A percentile compares a stretch with the other conserved stretches of the same genome.
Conservation (phyloP, 1,140 invertebrate species). For the Drosophila nikananu region DNA sequence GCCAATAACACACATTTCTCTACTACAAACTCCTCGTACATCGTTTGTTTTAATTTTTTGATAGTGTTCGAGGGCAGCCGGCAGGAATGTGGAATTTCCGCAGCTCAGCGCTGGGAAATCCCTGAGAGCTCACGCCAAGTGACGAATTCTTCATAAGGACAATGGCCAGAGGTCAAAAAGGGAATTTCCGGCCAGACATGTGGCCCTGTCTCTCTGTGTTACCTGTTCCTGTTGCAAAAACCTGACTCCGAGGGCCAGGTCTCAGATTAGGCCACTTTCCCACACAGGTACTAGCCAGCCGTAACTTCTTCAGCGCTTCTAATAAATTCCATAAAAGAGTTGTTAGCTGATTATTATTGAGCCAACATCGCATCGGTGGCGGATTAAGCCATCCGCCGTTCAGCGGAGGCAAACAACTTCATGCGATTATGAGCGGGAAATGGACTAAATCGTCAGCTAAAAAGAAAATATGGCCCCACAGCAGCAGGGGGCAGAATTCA, state of each 20-base stretch:
- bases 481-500: conserved; percentile 17
- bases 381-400: conserved; percentile 57
- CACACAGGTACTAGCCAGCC: conserved; percentile 56
- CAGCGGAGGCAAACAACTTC: conserved; percentile 56
- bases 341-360: conserved; percentile 47
- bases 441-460: conserved; percentile 70
- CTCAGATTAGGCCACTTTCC: conserved; percentile 65
- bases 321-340: conserved; percentile 56
- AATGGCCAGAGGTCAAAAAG: conserved; percentile 44
- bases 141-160: conserved; percentile 75
- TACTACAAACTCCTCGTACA: conserved; percentile 36
- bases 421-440: conserved; percentile 75
- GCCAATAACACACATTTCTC: conserved; percentile 67
- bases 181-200: conserved; percentile 77
- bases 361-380: conserved; percentile 38
- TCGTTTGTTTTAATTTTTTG: background rate
- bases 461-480: conserved; percentile 68
- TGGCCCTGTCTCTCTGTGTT: conserved; percentile 23
- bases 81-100: conserved; percentile 61
- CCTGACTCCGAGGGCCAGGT: conserved; percentile 32
- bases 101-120: conserved; percentile 58
- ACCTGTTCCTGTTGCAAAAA: conserved; percentile 29
- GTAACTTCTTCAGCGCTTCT: conserved; percentile 13
- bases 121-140: conserved; percentile 67
- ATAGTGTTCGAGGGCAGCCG: conserved; percentile 10